A percentile compares a stretch with the other conserved stretches of the same genome.
These are phyloP conservation scores for Trichomalopsis sarcophagae DNA, from an alignment of 1,140 invertebrate genomes.

Conservation along the genomic window DNA sequence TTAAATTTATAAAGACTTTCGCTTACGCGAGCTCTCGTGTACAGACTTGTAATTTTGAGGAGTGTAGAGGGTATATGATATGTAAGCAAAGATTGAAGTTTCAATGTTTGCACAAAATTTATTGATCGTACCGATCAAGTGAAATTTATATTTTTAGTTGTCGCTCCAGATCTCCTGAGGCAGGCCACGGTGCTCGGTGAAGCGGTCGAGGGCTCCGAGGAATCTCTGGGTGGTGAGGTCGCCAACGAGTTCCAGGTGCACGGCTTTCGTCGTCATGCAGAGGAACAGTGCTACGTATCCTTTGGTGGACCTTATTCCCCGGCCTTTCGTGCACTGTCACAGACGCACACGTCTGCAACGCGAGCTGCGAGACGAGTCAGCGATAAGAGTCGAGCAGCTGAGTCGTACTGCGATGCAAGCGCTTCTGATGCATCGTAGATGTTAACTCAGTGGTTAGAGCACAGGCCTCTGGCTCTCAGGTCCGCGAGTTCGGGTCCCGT, in stretches of 20 bases:
- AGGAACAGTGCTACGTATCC: conserved; percentile 2
- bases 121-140: conserved; percentile 4
- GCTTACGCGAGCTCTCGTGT: too few relatives aligned
- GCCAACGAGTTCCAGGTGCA: not conserved
- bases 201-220: not conserved
- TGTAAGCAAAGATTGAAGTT: not conserved
- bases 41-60: too few relatives aligned
- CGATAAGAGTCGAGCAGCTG: too few relatives aligned
- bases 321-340: not conserved
- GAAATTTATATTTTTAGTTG: too few relatives aligned
- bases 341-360: too few relatives aligned
- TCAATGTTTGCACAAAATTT: conserved; percentile 15
- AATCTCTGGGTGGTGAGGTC: conserved; percentile 4
- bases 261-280: not conserved
- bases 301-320: not conserved
- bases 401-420: too few relatives aligned
- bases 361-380: too few relatives aligned
- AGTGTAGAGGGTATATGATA: not conserved
- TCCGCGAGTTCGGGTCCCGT: too few relatives aligned
- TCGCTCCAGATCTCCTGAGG: conserved; percentile 24
- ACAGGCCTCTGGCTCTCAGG: too few relatives aligned
- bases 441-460: too few relatives aligned
- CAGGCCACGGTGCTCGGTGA: conserved; percentile 16
- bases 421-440: too few relatives aligned
- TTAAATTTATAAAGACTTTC: not conserved